Conservation (phyloP, 2,797 vertebrate species). For the Dipus sagitta region DNA sequence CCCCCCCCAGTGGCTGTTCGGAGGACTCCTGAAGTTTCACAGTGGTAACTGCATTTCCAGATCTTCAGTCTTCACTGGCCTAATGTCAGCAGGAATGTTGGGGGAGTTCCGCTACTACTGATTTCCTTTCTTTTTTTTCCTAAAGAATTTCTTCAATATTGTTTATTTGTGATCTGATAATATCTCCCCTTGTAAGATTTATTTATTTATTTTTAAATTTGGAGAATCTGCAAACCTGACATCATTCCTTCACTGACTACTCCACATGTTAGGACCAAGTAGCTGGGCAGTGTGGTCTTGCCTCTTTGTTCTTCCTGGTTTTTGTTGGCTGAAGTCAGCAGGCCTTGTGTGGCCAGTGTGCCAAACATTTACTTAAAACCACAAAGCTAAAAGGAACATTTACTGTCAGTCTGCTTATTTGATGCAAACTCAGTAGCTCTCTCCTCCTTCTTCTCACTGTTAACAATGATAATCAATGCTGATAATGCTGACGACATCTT, state of each 20-base stretch:
- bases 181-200: slow-evolving; percentile 16
- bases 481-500: not conserved
- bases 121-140: not conserved
- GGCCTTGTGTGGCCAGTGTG: not conserved
- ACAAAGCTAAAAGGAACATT: not conserved
- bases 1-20: not conserved
- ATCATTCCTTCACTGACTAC: no score
- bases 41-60: not conserved
- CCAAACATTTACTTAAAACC: slow-evolving; percentile 6
- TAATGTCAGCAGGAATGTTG: not conserved
- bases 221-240: not conserved
- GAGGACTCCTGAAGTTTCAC: slow-evolving; percentile 8
- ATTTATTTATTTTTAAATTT: not conserved
- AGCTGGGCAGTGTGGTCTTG: not conserved
- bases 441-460: not conserved
- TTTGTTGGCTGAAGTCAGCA: not conserved
- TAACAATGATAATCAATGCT: not conserved
- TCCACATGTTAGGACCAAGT: no score
- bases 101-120: not conserved
- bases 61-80: not conserved
- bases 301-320: not conserved
- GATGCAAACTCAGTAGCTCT: not conserved
- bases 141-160: slow-evolving; percentile 32
- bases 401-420: not conserved
- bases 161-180: slow-evolving; percentile 54